phyloP scores from a whole-genome alignment of 2,888 invertebrate species.

The Andrena chrysosceles region DNA sequence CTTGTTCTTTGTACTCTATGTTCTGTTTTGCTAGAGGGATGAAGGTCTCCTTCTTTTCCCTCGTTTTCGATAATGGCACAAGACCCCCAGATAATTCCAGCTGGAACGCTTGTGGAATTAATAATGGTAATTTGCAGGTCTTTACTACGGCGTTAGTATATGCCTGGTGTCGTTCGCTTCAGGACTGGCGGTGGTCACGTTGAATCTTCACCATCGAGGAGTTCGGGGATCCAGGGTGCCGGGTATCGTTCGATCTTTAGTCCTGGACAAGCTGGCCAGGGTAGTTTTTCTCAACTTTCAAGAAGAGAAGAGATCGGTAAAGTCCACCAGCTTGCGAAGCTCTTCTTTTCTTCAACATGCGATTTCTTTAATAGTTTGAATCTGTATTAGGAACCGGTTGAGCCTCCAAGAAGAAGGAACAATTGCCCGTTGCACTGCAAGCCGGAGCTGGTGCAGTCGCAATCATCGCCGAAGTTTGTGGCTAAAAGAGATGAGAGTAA shows the following conservation, averaged over 20 bases:
- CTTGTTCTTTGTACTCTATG: background rate
- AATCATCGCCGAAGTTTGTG: constrained; percentile 74
- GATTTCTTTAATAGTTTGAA: no score
- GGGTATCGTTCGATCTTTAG: constrained; percentile 89
- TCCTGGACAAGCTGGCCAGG: constrained; percentile 91
- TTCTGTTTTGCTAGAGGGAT: background rate
- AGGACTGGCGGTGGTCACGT: constrained; percentile 92
- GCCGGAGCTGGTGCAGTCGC: constrained; percentile 71
- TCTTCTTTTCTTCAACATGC: background rate
- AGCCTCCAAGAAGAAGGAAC: constrained; percentile 73
- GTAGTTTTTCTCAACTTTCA: constrained; percentile 91
- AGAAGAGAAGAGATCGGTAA: constrained; percentile 77
- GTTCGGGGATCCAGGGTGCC: constrained; percentile 93
- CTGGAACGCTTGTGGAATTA: background rate
- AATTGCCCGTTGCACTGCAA: constrained; percentile 79
- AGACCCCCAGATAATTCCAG: no score
- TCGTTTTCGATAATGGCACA: no score
- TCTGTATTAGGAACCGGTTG: constrained; percentile 65
- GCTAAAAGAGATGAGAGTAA: constrained; percentile 71
- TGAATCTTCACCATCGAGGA: constrained; percentile 94
- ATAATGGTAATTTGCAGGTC: constrained; percentile 86
- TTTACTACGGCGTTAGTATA: constrained; percentile 93
- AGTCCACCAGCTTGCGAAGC: background rate
- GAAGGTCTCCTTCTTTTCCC: background rate
- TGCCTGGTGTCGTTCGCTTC: constrained; percentile 93